These are phyloP conservation scores for Chiloscyllium plagiosum DNA, from an alignment of 2,113 vertebrate species.

Conservation along the genomic window DNA sequence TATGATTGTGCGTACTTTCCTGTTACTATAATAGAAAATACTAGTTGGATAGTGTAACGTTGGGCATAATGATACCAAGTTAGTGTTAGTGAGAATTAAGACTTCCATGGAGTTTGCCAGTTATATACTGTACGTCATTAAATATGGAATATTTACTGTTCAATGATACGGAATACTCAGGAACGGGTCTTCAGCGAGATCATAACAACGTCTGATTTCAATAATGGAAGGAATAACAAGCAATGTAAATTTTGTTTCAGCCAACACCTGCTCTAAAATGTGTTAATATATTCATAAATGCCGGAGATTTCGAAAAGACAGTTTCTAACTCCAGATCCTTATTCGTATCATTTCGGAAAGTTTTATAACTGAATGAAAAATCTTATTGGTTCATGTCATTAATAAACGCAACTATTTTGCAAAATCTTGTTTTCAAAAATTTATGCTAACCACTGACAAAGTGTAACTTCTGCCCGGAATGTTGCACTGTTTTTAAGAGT, in stretches of 20 bases:
- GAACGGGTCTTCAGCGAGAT: not conserved
- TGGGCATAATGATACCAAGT: not conserved
- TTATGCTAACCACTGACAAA: not conserved
- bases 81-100: not conserved
- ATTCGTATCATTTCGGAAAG: not conserved
- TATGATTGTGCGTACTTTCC: no score
- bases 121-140: not conserved
- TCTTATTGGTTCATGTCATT: not conserved
- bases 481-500: not conserved
- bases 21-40: not conserved
- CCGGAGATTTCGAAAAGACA: not conserved
- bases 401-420: not conserved
- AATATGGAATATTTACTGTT: not conserved
- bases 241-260: not conserved
- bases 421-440: not conserved
- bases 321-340: not conserved
- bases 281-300: constrained; percentile 11
- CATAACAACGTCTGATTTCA: not conserved
- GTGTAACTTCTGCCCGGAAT: no score
- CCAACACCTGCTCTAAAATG: not conserved
- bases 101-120: not conserved
- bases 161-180: not conserved
- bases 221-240: not conserved
- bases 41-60: not conserved
- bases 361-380: no score